phyloP scores from a whole-genome alignment of 2,888 invertebrate species.

The Archaeoteleia sp. region DNA sequence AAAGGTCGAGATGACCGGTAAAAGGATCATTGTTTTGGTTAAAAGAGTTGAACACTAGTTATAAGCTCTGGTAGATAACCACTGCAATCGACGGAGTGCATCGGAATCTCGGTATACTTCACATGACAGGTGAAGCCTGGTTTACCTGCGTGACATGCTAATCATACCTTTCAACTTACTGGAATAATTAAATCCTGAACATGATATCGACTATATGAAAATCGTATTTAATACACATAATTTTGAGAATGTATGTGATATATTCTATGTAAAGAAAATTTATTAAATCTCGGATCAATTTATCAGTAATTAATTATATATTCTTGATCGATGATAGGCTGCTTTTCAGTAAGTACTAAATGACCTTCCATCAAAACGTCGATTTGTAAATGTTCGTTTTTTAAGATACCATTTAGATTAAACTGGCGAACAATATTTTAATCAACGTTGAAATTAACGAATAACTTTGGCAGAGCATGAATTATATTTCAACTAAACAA shows the following conservation, averaged over 20 bases:
- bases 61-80: conserved; percentile 34
- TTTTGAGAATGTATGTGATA: conserved; percentile 28
- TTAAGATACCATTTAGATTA: too few species aligned
- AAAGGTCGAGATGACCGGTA: too few species aligned
- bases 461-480: too few species aligned
- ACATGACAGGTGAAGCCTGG: conserved; percentile 70
- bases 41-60: not conserved
- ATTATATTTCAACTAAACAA: too few species aligned
- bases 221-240: conserved; percentile 37
- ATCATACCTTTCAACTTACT: conserved; percentile 66
- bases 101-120: conserved; percentile 55
- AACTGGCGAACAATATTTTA: too few species aligned
- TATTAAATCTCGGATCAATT: conserved; percentile 7
- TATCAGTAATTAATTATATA: conserved; percentile 9
- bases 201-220: conserved; percentile 47
- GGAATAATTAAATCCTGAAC: conserved; percentile 70
- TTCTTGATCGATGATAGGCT: conserved; percentile 5
- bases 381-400: not conserved
- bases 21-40: not conserved
- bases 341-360: not conserved
- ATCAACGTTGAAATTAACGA: too few species aligned
- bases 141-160: conserved; percentile 70
- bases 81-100: conserved; percentile 50
- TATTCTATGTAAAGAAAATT: conserved; percentile 16
- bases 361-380: not conserved